Conservation (phyloP, 2,888 invertebrate species). For the Ectobius pallidus region DNA sequence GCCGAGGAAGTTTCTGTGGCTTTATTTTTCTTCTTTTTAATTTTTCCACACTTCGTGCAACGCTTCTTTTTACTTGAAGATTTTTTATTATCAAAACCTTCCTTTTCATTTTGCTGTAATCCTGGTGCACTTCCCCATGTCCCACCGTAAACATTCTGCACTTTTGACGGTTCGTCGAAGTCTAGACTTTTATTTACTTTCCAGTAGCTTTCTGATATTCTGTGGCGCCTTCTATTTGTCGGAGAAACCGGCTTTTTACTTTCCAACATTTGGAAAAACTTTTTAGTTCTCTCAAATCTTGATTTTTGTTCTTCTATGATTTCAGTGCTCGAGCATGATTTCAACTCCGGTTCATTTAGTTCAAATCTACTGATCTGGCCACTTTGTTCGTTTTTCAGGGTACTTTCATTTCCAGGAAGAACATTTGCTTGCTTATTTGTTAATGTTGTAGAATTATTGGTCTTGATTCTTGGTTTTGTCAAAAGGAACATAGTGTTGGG, state of each 20-base stretch:
- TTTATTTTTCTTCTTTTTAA: neutral
- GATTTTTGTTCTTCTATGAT: conserved; percentile 54
- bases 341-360: too few species aligned
- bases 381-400: too few species aligned
- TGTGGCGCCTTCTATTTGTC: neutral
- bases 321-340: neutral
- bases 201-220: neutral
- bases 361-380: too few species aligned
- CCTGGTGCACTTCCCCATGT: neutral
- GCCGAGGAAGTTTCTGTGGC: conserved; percentile 24
- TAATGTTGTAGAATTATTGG: too few species aligned
- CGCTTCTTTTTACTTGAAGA: neutral
- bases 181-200: neutral
- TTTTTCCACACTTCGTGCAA: neutral
- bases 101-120: neutral
- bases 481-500: neutral
- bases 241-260: conserved; percentile 51
- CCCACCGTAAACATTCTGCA: neutral
- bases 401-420: too few species aligned
- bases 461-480: neutral
- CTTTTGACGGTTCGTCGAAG: neutral
- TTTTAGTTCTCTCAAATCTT: conserved; percentile 59
- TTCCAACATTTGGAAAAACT: conserved; percentile 60
- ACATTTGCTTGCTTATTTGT: too few species aligned
- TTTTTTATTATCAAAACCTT: neutral